These are phyloP conservation scores for Ophioninae sp. DNA, from an alignment of 2,888 invertebrate genomes.

Conservation along the genomic window DNA sequence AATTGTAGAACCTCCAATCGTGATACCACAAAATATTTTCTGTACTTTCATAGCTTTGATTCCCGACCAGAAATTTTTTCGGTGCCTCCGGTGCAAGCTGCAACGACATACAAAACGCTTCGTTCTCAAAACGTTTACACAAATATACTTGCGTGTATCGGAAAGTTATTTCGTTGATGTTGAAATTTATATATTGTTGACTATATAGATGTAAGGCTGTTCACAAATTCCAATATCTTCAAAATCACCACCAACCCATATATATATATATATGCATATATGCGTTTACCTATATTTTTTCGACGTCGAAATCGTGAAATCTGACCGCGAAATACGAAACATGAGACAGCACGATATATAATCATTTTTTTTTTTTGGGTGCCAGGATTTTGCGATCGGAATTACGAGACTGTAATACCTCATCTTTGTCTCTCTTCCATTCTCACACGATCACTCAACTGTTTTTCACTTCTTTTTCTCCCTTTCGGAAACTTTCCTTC, in stretches of 20 bases:
- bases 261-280: background rate
- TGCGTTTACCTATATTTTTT: background rate
- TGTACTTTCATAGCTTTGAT: too few species aligned
- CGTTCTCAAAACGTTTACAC: too few species aligned
- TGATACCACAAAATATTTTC: too few species aligned
- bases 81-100: too few species aligned
- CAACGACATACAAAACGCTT: too few species aligned
- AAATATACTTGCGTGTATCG: too few species aligned
- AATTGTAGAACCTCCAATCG: too few species aligned
- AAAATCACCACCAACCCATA: background rate
- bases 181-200: background rate
- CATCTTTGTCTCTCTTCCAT: background rate
- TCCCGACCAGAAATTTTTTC: too few species aligned
- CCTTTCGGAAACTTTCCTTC: background rate
- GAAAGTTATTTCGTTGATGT: background rate
- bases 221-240: background rate
- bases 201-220: background rate
- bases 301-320: constrained; percentile 57
- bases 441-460: background rate
- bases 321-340: constrained; percentile 61
- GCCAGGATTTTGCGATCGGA: constrained; percentile 14
- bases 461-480: background rate
- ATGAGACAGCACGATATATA: constrained; percentile 44
- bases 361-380: constrained; percentile 36
- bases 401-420: constrained; percentile 26